phyloP scores from a whole-genome alignment of 2,113 vertebrate genomes.

The Camelus bactrianus region DNA sequence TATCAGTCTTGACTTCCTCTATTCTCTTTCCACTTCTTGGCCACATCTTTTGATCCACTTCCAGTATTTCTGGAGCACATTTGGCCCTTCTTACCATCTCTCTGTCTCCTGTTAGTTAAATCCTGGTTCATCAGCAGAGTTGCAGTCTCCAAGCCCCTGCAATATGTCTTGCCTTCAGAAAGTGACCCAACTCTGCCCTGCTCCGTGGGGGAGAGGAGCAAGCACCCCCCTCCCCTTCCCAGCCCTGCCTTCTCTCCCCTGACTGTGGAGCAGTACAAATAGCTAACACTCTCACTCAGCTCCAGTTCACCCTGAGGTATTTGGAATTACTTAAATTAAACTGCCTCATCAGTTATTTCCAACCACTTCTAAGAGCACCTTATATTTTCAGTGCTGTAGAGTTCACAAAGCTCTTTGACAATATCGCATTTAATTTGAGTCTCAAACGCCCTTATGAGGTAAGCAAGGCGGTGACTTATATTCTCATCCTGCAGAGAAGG shows the following conservation, averaged over 20 bases:
- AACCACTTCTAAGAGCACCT: slow-evolving; percentile 64
- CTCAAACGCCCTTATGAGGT: slow-evolving; percentile 65
- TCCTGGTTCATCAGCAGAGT: neutral
- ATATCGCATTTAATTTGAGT: slow-evolving; percentile 60
- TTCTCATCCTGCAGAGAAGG: slow-evolving; percentile 22
- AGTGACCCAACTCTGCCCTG: neutral
- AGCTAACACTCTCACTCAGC: neutral
- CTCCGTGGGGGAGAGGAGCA: neutral
- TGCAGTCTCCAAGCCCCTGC: neutral
- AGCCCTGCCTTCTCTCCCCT: neutral
- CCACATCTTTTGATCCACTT: neutral
- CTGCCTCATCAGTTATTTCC: slow-evolving; percentile 59
- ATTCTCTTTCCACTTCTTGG: neutral
- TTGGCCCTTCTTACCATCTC: neutral
- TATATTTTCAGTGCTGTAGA: slow-evolving; percentile 48
- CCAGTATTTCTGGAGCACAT: neutral
- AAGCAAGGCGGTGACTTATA: slow-evolving; percentile 43
- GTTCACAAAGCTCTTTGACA: slow-evolving; percentile 61
- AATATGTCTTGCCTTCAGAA: neutral
- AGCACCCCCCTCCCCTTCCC: neutral
- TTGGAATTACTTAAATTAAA: slow-evolving; percentile 64
- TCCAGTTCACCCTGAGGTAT: neutral
- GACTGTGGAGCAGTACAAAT: neutral
- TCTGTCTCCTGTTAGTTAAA: neutral
- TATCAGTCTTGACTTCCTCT: neutral